phyloP scores from a whole-genome alignment of 1,140 invertebrate genomes.

The Scaptomyza montana region DNA sequence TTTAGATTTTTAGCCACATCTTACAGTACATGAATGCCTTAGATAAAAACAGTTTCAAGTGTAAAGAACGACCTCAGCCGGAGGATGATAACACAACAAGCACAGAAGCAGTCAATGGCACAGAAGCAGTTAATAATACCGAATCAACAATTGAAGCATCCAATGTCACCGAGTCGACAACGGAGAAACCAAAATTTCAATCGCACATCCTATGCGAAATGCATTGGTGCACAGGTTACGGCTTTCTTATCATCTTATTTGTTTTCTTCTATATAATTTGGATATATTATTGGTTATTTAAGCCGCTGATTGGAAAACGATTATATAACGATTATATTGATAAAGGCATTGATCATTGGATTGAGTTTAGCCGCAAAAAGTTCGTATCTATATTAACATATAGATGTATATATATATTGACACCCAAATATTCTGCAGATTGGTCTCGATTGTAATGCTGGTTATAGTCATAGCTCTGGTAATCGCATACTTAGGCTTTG shows the following conservation, averaged over 20 bases:
- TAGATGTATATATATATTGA: too few species aligned
- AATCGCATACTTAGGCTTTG: constrained; percentile 14
- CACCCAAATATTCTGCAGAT: constrained; percentile 2
- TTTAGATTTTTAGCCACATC: background rate
- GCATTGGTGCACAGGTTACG: constrained; percentile 52
- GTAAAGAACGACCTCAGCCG: background rate
- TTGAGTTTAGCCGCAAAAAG: constrained; percentile 39
- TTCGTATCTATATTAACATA: constrained; percentile 19
- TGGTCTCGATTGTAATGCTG: constrained; percentile 40
- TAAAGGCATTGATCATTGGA: constrained; percentile 38
- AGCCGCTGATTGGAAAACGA: constrained; percentile 39
- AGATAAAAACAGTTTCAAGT: background rate
- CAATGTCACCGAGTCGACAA: too few species aligned
- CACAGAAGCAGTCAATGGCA: too few species aligned
- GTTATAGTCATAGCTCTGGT: constrained; percentile 3
- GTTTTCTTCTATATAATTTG: constrained; percentile 44
- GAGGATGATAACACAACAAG: background rate
- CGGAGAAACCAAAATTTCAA: background rate
- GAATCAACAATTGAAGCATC: too few species aligned
- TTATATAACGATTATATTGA: constrained; percentile 38
- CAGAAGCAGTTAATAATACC: background rate
- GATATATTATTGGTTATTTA: constrained; percentile 52
- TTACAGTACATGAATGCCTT: background rate
- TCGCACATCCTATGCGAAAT: constrained; percentile 28
- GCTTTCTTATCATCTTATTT: constrained; percentile 22